phyloP scores from a whole-genome alignment of 2,797 vertebrate genomes.

The Platalea minor region DNA sequence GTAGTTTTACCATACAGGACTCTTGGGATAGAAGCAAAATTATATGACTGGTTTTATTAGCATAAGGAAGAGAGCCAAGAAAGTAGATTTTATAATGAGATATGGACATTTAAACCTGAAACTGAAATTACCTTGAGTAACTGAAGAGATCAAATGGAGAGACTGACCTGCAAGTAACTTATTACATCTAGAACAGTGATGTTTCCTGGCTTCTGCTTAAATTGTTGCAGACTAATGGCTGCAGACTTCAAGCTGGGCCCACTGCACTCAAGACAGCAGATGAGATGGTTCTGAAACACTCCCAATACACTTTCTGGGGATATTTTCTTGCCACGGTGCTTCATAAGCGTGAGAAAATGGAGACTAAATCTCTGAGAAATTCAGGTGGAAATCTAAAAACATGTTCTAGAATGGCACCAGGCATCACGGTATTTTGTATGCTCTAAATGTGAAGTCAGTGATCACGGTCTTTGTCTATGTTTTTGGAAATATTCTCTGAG shows the following conservation, averaged over 20 bases:
- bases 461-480: background rate
- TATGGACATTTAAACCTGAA: background rate
- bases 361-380: background rate
- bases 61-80: background rate
- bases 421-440: background rate
- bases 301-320: slow-evolving; percentile 24
- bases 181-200: background rate
- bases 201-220: background rate
- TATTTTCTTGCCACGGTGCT: slow-evolving; percentile 48
- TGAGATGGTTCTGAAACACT: background rate
- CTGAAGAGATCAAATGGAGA: background rate
- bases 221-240: background rate
- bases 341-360: slow-evolving; percentile 4
- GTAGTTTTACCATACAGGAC: background rate
- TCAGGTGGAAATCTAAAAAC: background rate
- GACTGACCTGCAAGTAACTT: background rate
- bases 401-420: background rate
- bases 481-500: background rate
- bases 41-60: background rate
- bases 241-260: background rate
- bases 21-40: background rate
- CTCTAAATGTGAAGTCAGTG: slow-evolving; percentile 1
- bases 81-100: background rate
- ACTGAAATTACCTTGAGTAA: background rate
- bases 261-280: background rate